Percentiles rank a stretch among this genome's conserved stretches.
These are phyloP conservation scores for Drosophila gaucha DNA, from an alignment of 2,888 invertebrate genomes.

Conservation along the genomic window DNA sequence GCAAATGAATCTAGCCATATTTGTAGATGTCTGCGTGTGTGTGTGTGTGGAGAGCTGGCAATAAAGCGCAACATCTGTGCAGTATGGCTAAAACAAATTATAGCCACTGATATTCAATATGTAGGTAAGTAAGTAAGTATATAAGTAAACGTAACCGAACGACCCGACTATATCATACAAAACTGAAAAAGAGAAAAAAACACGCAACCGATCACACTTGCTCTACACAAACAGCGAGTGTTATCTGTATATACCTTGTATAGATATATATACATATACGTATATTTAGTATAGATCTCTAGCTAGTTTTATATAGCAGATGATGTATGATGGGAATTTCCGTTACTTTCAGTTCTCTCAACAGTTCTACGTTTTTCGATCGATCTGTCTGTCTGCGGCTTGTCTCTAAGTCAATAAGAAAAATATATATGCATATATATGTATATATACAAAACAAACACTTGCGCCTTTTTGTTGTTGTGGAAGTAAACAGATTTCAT, in stretches of 20 bases:
- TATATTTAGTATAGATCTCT: constrained; percentile 41
- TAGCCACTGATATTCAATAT: constrained; percentile 38
- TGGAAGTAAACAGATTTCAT: constrained; percentile 80
- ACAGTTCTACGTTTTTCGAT: constrained; percentile 32
- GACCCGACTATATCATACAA: constrained; percentile 36
- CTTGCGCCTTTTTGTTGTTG: constrained; percentile 45
- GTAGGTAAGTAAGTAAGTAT: constrained; percentile 23
- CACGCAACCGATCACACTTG: too few relatives aligned
- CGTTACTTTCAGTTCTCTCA: constrained; percentile 55
- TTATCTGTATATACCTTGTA: not conserved
- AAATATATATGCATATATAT: too few relatives aligned
- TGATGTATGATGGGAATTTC: constrained; percentile 77
- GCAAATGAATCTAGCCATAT: constrained; percentile 65
- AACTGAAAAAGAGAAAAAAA: not conserved
- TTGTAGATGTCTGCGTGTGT: constrained; percentile 27
- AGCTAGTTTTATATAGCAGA: constrained; percentile 59
- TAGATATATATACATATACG: not conserved
- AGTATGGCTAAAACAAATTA: constrained; percentile 50
- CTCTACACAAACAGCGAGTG: constrained; percentile 22
- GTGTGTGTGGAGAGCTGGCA: constrained; percentile 23
- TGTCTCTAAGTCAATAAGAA: constrained; percentile 16
- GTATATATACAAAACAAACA: too few relatives aligned
- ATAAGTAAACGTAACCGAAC: constrained; percentile 32
- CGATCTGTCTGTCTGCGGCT: constrained; percentile 28
- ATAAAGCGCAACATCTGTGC: constrained; percentile 60